These are phyloP conservation scores for Anneissia japonica DNA, from an alignment of 35 echinoderm and acorn worm species.

Conservation along the genomic window DNA sequence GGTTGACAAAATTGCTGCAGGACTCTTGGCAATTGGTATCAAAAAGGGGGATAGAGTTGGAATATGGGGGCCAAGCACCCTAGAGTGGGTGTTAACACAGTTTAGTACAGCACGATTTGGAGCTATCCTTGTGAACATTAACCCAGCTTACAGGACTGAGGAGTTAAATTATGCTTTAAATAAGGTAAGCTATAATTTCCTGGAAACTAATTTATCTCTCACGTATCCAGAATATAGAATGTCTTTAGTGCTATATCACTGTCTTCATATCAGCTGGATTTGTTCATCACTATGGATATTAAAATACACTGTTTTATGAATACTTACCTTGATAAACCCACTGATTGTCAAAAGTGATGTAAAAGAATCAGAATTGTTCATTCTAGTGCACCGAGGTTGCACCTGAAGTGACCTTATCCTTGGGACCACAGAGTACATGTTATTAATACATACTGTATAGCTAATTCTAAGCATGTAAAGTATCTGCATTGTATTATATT, in stretches of 20 bases:
- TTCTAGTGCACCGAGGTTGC: no score
- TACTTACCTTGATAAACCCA: background rate
- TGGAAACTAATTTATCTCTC: background rate
- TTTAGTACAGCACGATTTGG: slow-evolving; percentile 67
- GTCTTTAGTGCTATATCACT: background rate
- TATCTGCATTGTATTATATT: no score
- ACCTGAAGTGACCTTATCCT: no score
- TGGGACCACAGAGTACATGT: no score
- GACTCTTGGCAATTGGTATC: slow-evolving; percentile 57
- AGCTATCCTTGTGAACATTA: slow-evolving; percentile 74
- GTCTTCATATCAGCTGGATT: background rate
- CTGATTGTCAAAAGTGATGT: background rate
- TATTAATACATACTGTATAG: no score
- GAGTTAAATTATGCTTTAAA: slow-evolving; percentile 81
- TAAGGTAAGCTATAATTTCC: slow-evolving; percentile 38
- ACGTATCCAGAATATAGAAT: background rate
- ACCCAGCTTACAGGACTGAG: slow-evolving; percentile 66
- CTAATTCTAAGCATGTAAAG: no score
- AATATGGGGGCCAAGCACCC: slow-evolving; percentile 62
- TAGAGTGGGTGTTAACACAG: slow-evolving; percentile 80
- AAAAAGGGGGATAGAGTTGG: slow-evolving; percentile 71
- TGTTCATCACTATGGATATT: no score
- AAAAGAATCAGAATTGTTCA: background rate
- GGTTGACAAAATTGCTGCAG: slow-evolving; percentile 65
- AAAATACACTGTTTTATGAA: no score